phyloP scores from a whole-genome alignment of 1,140 invertebrate genomes.

The Colletes latitarsis region DNA sequence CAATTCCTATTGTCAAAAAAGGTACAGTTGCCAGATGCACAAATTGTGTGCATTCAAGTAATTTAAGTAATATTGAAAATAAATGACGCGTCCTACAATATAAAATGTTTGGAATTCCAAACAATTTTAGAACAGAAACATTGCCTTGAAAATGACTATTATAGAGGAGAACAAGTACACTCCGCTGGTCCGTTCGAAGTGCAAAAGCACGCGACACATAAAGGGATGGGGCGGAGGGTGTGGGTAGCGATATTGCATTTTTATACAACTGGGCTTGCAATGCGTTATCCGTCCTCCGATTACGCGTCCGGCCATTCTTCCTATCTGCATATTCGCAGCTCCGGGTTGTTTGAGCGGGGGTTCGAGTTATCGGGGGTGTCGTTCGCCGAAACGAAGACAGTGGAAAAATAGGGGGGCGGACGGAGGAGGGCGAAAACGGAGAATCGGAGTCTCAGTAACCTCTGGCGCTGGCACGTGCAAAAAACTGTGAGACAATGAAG shows the following conservation, averaged over 20 bases:
- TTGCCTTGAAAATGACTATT: neutral
- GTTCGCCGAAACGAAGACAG: neutral
- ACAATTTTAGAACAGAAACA: neutral
- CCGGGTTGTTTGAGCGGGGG: neutral
- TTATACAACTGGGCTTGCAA: neutral
- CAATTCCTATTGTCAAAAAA: too few relatives aligned
- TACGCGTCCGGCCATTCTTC: constrained; percentile 2
- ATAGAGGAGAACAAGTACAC: constrained; percentile 8
- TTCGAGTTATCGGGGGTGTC: neutral
- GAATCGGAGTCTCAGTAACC: constrained; percentile 20
- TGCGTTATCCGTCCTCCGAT: neutral
- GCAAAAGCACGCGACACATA: neutral
- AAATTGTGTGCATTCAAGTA: too few relatives aligned
- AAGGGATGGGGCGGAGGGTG: too few relatives aligned
- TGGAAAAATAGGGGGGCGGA: fast-evolving
- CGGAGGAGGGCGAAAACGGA: neutral
- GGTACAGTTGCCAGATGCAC: too few relatives aligned
- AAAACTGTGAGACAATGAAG: constrained; percentile 42
- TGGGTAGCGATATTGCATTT: constrained; percentile 25
- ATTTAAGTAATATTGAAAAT: too few relatives aligned
- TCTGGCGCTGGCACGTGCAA: constrained; percentile 37
- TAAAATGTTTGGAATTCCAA: too few relatives aligned
- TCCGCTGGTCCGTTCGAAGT: neutral
- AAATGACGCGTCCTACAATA: too few relatives aligned
- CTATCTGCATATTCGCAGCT: constrained; percentile 6